Evolutionary conservation across 2,797 vertebrate species (phyloP), one percentile per base, ranked within the genome.

Genomic region (Scleropages formosus): DNA sequence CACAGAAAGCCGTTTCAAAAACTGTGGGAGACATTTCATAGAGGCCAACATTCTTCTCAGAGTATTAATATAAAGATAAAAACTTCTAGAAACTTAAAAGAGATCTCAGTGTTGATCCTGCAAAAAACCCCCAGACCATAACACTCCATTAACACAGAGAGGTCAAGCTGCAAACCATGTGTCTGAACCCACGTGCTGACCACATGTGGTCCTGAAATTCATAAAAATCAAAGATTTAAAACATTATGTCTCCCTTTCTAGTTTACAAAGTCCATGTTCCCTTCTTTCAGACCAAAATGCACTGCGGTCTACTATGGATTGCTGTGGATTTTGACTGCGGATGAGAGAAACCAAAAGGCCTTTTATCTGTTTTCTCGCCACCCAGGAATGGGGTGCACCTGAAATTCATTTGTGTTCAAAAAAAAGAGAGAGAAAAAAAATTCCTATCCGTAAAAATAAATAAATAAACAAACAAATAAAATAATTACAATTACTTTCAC

Each of bases 81-180:
- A 18, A 46, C 67, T 49, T 10, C 44, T 20, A 67, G 31, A 47
- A 67, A 47, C 65, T 46, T 67, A 62, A 62, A 26, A 62, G 64
- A 20, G 10, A 20, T 7, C 47, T 47, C 39, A 6, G 31, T 6
- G 6, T 20, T 67, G 49, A 66, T 44, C n/a, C 64, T 66, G 26
- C 31, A 31, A 64, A 44, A 66, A 66, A 68, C 4, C 24, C 65
- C 65, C 2, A 2, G 56, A 2, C 53, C 9, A 56, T 56, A 12
- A 20, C 65, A 67, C 24, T n/a, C n/a, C 49, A 59, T 62, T 66
- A 66, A 20, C 51, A 18, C 31, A 31, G 26, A n/a, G n/a, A 53
- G 56, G 63, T 27, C 73, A 74, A 53, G 39, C 61, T 66, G 63
- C 62, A 66, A 15, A 66, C 62, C 73, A 39, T n/a, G n/a, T 74